Evolutionary conservation across 92 coral and sea anemone species (phyloP), one percentile per base, ranked within the genome.

Genomic region (Blastomussa wellsi): DNA sequence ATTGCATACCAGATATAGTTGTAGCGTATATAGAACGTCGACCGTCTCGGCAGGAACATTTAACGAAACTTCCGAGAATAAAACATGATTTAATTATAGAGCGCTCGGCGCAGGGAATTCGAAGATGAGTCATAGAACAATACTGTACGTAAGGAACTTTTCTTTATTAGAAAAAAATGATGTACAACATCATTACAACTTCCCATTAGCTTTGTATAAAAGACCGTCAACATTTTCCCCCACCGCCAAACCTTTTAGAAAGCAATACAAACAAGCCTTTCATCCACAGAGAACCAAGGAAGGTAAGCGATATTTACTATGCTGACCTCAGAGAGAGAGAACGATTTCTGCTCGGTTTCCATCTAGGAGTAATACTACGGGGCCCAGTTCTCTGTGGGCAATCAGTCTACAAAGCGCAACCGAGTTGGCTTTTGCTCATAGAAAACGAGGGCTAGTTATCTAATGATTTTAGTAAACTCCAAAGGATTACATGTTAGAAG

Each of bases 131-230:
- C 16, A 57, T 29, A n/a, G 53, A 44, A 78, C 60, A n/a, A 57
- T 35, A 24, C 36, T 42, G 36, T 41, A 68, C 24, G 28, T 29
- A 41, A 29, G 52, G 42, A 60, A 11, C 55, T 37, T 29, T 0
- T 57, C 22, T 55, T 55, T 31, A 15, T 12, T 2, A 26, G 47
- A 39, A 13, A 62, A n/a, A 38, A 51, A 79, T 79, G 55, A 74
- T 74, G 57, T 38, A 42, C 20, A 24, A 64, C 57, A 64, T 15
- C 7, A 6, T 37, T 26, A 80, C 60, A 41, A 47, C 75, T 80
- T 80, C 84, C 84, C 28, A 14, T 80, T 4, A 7, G 42, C 7
- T 31, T 65, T n/a, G 60, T 28, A 80, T 66, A 80, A 41, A 80
- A 80, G 44, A 22, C 60, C 19, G 38, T 68, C 62, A 80, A 51